A percentile compares a stretch with the other conserved stretches of the same genome.
Evolutionary conservation across 1,140 invertebrate genomes (phyloP).

Genomic region (Diorhabda elongata): DNA sequence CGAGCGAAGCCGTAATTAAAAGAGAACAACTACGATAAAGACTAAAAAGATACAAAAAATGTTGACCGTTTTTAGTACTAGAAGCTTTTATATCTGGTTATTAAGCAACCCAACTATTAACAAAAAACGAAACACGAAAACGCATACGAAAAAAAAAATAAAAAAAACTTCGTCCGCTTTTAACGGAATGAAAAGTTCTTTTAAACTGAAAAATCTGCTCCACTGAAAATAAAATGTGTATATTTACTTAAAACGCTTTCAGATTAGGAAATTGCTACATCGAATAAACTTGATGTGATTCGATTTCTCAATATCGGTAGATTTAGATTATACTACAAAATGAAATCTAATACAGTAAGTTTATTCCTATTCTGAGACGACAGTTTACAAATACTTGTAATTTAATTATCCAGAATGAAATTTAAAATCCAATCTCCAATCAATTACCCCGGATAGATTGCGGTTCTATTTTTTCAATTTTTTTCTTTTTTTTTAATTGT

Average conservation of each 20-base stretch:
- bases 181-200: constrained; percentile 1
- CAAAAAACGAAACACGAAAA: background rate
- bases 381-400: background rate
- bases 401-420: background rate
- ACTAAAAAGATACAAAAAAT: too few relatives aligned
- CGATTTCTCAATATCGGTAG: constrained; percentile 2
- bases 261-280: background rate
- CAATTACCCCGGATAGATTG: too few relatives aligned
- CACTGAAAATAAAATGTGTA: background rate
- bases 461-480: too few relatives aligned
- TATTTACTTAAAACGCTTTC: constrained; percentile 2
- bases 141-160: background rate
- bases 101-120: background rate
- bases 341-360: background rate
- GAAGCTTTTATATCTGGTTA: too few relatives aligned
- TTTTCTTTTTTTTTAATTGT: too few relatives aligned
- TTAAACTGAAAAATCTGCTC: background rate
- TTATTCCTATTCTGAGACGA: too few relatives aligned
- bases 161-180: background rate
- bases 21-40: too few relatives aligned
- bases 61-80: too few relatives aligned
- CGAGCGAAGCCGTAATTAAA: too few relatives aligned
- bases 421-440: too few relatives aligned
- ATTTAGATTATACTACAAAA: background rate
- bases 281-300: background rate